Evolutionary conservation across 2,113 vertebrate genomes (phyloP).

Genomic region (Thamnaconus septentrionalis): DNA sequence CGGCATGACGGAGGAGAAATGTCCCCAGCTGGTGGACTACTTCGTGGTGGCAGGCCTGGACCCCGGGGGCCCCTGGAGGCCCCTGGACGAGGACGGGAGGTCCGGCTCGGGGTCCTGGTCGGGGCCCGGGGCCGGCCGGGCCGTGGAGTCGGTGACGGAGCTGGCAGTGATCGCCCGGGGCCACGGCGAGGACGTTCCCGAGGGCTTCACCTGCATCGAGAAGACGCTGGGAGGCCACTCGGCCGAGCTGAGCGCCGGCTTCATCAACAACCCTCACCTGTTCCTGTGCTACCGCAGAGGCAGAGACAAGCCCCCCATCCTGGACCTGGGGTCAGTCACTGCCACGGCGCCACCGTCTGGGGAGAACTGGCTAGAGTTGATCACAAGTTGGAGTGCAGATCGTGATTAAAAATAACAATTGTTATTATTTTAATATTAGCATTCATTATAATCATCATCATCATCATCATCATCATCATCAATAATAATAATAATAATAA

Average conservation of each 20-base stretch:
- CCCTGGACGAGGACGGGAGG: constrained; percentile 81
- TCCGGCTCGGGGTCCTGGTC: constrained; percentile 12
- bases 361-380: too few relatives aligned
- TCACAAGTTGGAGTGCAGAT: too few relatives aligned
- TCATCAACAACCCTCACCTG: constrained; percentile 91
- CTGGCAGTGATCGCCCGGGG: constrained; percentile 88
- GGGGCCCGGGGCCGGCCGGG: constrained; percentile 57
- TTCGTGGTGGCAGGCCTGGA: constrained; percentile 91
- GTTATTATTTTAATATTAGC: too few relatives aligned
- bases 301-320: constrained; percentile 85
- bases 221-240: constrained; percentile 83
- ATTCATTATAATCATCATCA: too few relatives aligned
- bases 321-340: constrained; percentile 84
- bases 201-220: constrained; percentile 96
- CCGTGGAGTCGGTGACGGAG: constrained; percentile 85
- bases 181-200: constrained; percentile 89
- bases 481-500: too few relatives aligned
- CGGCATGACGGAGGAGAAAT: constrained; percentile 90
- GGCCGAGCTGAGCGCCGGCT: constrained; percentile 87
- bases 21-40: constrained; percentile 94
- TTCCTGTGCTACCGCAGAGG: constrained; percentile 91
- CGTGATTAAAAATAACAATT: too few relatives aligned
- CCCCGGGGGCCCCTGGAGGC: constrained; percentile 64
- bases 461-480: too few relatives aligned
- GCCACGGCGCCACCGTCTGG: neutral